phyloP scores from a whole-genome alignment of 2,113 vertebrate species.

The Thalassarche chlororhynchos region DNA sequence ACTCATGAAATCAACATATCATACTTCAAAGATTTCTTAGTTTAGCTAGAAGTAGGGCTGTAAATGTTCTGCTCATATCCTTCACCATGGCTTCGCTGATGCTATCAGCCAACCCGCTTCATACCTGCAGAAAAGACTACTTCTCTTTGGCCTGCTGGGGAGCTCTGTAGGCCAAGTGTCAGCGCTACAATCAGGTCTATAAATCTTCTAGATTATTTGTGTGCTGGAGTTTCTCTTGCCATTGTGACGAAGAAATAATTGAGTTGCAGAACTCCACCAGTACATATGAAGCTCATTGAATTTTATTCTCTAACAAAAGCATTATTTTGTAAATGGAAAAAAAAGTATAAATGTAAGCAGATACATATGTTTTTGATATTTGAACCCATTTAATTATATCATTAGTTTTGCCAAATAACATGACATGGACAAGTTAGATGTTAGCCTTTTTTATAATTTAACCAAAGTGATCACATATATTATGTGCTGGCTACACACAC shows the following conservation, averaged over 20 bases:
- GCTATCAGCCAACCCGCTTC: neutral
- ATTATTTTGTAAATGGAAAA: neutral
- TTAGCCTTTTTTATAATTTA: conserved; percentile 31
- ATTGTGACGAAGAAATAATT: conserved; percentile 43
- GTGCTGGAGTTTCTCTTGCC: conserved; percentile 12
- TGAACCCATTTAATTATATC: conserved; percentile 4
- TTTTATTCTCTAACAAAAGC: neutral
- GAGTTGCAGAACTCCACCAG: neutral
- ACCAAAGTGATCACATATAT: neutral
- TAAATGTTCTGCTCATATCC: neutral
- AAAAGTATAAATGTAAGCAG: neutral
- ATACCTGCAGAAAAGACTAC: neutral
- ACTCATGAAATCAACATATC: neutral
- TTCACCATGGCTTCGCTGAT: neutral
- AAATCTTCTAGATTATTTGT: conserved; percentile 4
- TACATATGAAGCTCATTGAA: conserved; percentile 13
- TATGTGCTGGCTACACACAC: neutral
- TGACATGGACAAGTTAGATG: conserved; percentile 30
- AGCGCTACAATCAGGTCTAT: neutral
- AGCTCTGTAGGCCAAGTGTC: neutral
- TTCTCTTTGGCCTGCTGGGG: neutral
- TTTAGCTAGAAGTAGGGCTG: neutral
- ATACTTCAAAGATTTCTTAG: neutral
- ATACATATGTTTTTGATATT: conserved; percentile 30
- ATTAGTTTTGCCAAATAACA: conserved; percentile 46